Percentiles rank a stretch among this genome's conserved stretches.
These are phyloP conservation scores for Delichon dasypus DNA, from an alignment of 2,797 vertebrate species.

Conservation along the genomic window DNA sequence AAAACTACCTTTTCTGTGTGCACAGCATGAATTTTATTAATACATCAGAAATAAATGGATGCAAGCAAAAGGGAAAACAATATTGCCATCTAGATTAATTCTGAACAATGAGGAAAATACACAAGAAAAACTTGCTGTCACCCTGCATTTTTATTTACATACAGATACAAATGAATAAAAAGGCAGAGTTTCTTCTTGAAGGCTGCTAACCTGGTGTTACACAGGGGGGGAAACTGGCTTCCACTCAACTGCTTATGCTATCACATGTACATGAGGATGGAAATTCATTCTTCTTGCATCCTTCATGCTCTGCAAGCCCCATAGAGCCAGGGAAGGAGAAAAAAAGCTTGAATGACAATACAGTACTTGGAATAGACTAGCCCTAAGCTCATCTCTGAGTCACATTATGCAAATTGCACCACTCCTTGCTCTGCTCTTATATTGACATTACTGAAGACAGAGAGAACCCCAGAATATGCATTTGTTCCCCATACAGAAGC, in stretches of 20 bases:
- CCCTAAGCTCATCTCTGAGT: neutral
- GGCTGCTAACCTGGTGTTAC: neutral
- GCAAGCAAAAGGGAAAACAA: neutral
- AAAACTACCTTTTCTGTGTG: neutral
- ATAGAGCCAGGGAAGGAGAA: neutral
- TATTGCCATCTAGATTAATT: neutral
- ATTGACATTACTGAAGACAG: neutral
- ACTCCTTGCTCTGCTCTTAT: neutral
- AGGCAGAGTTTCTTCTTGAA: neutral
- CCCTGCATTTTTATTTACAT: neutral
- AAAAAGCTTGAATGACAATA: neutral
- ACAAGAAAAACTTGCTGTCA: neutral
- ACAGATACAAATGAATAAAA: neutral
- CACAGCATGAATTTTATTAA: neutral
- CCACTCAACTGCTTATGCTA: neutral
- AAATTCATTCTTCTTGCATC: neutral
- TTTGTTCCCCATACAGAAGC: neutral
- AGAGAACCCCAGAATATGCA: neutral
- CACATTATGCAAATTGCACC: neutral
- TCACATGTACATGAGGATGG: neutral
- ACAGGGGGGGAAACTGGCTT: neutral
- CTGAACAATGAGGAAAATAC: neutral
- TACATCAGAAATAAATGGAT: neutral
- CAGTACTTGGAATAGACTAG: fast-evolving
- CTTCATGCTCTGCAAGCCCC: neutral